Base-by-base conservation (phyloP, 2,888 invertebrate species). In the Uloborus plumipes region DNA sequence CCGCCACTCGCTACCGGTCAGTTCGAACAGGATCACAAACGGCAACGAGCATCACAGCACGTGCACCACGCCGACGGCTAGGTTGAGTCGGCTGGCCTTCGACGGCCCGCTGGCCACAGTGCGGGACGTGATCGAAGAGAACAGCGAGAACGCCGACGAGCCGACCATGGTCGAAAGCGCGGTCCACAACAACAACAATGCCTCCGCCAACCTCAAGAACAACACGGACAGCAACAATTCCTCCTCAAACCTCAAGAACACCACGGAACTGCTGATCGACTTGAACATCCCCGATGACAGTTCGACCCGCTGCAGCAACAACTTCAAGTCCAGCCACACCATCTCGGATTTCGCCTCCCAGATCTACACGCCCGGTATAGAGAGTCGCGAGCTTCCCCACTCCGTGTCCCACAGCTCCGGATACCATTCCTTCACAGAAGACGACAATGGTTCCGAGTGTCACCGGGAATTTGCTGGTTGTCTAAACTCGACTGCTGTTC, bases 351-450 rank as follows among this genome's bases (percentile, higher is more conserved):
- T 85, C 15, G 73, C 76, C 6, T 62, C 76, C 16, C 84, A 81
- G 18, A 66, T 78, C 16, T 79, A 58, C 67, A 85, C 85, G 9
- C 85, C 86, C 13, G 83, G 72, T 53, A 70, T 83, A 22, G 85
- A 85, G 59, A 81, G 65, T 51, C 73, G 73, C 18, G 84, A 84
- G 18, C 79, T 86, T 69, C 79, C 86, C 16, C 86, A 85, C 67
- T 86, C 86, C 7, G 75, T 85, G 7, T 86, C 86, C 0, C 86
- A 85, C 50, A 85, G 85, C 51, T 86, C 86, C 16, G 86, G 86
- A 14, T 86, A 86, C 74, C 85, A 86, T 49, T 86, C 86, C 1
- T 84, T 85, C 53, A 83, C 85, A 0, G 86, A 86, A 18, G 86
- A 85, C 39, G 82, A 84, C n/a, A 74, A 69, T 65, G 76, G 76